Conservation (phyloP, 2,888 invertebrate genomes). For the Homarus gammarus region DNA sequence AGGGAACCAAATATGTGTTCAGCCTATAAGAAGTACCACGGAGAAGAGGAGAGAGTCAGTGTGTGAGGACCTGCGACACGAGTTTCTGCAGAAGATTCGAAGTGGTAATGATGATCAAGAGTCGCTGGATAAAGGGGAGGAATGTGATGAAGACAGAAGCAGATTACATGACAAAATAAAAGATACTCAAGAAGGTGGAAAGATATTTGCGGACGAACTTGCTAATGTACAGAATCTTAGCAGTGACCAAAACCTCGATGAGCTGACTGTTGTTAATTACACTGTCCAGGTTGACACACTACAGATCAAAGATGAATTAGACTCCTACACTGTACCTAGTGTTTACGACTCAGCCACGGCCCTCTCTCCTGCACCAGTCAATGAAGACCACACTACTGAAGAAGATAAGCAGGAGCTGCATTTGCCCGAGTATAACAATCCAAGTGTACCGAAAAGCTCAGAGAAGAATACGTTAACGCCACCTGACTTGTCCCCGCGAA, state of each 20-base stretch:
- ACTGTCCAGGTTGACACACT: constrained; percentile 13
- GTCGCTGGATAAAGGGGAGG: constrained; percentile 3
- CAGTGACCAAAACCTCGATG: constrained; percentile 15
- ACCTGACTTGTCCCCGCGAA: not conserved
- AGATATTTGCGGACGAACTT: not conserved
- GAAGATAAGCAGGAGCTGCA: not conserved
- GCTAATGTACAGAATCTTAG: not conserved
- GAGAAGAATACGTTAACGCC: not conserved
- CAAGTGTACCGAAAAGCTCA: not conserved
- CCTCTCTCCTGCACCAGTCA: constrained; percentile 14
- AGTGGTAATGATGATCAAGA: not conserved
- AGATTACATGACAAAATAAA: not conserved
- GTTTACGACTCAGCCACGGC: constrained; percentile 2
- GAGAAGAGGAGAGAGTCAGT: not conserved
- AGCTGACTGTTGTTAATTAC: constrained; percentile 23
- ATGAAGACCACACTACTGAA: not conserved
- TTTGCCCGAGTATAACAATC: not conserved
- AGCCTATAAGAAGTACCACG: not conserved
- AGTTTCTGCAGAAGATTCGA: constrained; percentile 44
- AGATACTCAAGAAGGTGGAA: constrained; percentile 1
- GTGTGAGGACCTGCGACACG: constrained; percentile 19
- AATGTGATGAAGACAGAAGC: constrained; percentile 14
- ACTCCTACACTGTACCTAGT: not conserved
- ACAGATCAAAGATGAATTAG: not conserved
- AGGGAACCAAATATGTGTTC: not conserved